Conservation (phyloP, 2,888 invertebrate species). For the Ceriagrion tenellum region DNA sequence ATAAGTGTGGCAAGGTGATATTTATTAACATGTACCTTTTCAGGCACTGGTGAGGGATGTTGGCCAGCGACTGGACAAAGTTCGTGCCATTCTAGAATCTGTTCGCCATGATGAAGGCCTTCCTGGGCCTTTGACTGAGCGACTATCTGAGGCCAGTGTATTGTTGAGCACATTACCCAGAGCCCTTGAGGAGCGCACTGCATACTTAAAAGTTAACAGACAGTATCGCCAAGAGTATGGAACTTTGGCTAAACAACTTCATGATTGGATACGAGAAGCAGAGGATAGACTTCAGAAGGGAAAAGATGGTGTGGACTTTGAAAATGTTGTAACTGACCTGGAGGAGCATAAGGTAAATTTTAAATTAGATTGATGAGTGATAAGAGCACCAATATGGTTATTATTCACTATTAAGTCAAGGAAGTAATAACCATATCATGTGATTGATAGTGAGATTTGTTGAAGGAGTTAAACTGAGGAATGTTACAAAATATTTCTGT, state of each 20-base stretch:
- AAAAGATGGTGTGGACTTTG: slow-evolving; percentile 93
- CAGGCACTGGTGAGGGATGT: slow-evolving; percentile 83
- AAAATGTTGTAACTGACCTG: slow-evolving; percentile 89
- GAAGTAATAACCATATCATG: too few relatives aligned
- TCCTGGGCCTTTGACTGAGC: slow-evolving; percentile 89
- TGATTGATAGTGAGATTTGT: too few relatives aligned
- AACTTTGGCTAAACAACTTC: slow-evolving; percentile 87
- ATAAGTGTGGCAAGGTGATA: background rate
- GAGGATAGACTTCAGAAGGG: slow-evolving; percentile 87
- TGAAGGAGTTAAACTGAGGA: too few relatives aligned
- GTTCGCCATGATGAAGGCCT: slow-evolving; percentile 88
- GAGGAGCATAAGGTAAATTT: slow-evolving; percentile 88
- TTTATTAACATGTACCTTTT: slow-evolving; percentile 36
- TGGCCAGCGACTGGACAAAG: slow-evolving; percentile 84
- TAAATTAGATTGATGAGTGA: background rate
- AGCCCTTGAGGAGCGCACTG: slow-evolving; percentile 89
- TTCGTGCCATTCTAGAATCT: slow-evolving; percentile 85
- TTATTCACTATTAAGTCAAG: too few relatives aligned
- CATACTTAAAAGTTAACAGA: slow-evolving; percentile 89
- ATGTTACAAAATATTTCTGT: too few relatives aligned
- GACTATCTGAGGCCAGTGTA: slow-evolving; percentile 91
- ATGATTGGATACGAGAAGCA: slow-evolving; percentile 91
- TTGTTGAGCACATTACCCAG: slow-evolving; percentile 88
- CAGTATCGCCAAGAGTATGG: slow-evolving; percentile 88
- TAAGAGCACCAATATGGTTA: too few relatives aligned